Conservation (phyloP, 1,140 invertebrate species). For the Drosophila grimshawi region DNA sequence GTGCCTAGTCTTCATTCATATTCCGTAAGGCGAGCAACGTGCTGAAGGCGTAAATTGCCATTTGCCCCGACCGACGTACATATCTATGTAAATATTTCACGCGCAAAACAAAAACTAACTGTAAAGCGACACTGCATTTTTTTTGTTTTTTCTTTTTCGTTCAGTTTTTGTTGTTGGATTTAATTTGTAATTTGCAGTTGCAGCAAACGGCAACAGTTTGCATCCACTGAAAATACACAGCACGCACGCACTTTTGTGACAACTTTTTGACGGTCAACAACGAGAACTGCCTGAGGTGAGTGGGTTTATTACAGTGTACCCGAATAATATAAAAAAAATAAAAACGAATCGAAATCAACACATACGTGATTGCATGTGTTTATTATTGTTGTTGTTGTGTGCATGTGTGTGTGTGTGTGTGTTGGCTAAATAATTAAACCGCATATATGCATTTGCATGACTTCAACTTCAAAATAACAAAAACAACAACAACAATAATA, state of each 20-base stretch:
- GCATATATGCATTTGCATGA: background rate
- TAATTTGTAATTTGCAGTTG: background rate
- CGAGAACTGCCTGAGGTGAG: slow-evolving; percentile 10
- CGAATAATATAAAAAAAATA: background rate
- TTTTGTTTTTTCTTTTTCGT: too few species aligned
- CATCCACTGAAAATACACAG: background rate
- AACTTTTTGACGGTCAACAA: slow-evolving; percentile 6
- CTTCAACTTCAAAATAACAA: background rate
- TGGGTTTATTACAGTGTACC: background rate
- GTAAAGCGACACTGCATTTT: slow-evolving; percentile 13
- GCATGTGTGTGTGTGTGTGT: background rate
- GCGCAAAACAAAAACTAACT: slow-evolving; percentile 35
- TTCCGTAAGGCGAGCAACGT: slow-evolving; percentile 30
- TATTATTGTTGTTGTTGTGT: background rate
- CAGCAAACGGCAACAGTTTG: background rate
- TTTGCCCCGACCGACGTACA: slow-evolving; percentile 8
- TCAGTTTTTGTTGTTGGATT: too few species aligned
- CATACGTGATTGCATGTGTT: background rate
- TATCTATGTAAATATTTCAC: slow-evolving; percentile 26
- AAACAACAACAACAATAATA: background rate
- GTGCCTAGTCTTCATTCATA: slow-evolving; percentile 27
- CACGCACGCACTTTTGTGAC: background rate
- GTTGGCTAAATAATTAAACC: background rate
- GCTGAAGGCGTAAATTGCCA: slow-evolving; percentile 27
- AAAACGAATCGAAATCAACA: background rate